Conservation (phyloP, 2,888 invertebrate genomes). For the Chrysina gloriosa region DNA sequence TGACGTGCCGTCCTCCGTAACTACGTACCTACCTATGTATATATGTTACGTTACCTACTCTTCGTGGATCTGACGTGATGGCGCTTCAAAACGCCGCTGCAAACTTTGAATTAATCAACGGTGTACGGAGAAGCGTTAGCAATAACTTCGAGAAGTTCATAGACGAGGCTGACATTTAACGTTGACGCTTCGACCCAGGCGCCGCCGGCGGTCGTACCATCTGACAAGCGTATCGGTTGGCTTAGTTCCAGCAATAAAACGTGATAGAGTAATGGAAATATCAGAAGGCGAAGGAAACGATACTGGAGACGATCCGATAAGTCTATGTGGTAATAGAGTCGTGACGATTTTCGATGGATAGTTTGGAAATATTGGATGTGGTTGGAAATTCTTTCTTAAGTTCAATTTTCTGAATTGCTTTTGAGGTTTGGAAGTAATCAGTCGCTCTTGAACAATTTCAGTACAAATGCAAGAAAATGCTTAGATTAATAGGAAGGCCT, state of each 20-base stretch:
- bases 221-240: background rate
- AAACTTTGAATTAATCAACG: constrained; percentile 37
- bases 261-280: constrained; percentile 10
- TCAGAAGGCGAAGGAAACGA: too few species aligned
- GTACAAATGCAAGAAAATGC: too few species aligned
- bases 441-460: too few species aligned
- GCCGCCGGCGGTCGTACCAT: constrained; percentile 14
- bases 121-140: constrained; percentile 23
- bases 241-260: constrained; percentile 10
- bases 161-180: constrained; percentile 34
- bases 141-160: constrained; percentile 28
- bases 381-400: too few species aligned
- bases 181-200: constrained; percentile 28
- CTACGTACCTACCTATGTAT: too few species aligned
- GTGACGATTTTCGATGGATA: too few species aligned
- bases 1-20: background rate
- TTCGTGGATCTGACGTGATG: constrained; percentile 8
- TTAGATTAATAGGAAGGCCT: too few species aligned
- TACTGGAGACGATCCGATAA: too few species aligned
- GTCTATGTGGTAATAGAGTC: too few species aligned
- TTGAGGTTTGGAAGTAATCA: too few species aligned
- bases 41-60: background rate
- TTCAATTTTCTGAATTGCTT: too few species aligned
- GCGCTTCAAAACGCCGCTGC: constrained; percentile 4
- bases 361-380: too few species aligned